Base-by-base conservation (phyloP, 2,888 invertebrate species). In the Drosophila mimica region DNA sequence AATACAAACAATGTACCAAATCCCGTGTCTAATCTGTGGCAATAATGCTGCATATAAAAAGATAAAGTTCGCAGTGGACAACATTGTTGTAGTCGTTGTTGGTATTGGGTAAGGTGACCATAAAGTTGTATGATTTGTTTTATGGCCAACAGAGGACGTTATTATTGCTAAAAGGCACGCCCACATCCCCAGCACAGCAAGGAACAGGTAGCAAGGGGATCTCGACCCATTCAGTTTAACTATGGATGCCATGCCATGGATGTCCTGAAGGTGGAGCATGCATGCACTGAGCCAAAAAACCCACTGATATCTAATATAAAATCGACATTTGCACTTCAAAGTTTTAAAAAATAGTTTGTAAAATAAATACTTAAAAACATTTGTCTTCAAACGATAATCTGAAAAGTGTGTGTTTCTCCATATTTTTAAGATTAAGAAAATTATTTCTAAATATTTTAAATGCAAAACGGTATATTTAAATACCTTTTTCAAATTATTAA, bases 111-210 rank as follows among this genome's bases (percentile, higher is more conserved):
- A 76, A 83, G 87, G 76, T 82, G 85, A 85, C 88, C 86, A 88
- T 90, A 89, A 88, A 88, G 90, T 88, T 85, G 83, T 89, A 89
- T 91, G 91, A 89, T 91, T 89, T 91, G 91, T 91, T 89, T 89
- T 89, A 89, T 91, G 85, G 85, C 79, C 89, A 79, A 80, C 91
- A 74, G 79, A 82, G 89, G 90, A 89, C 88, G 85, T 83, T 90
- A 90, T 91, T 89, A 89, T 88, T 88, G 82, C 88, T 84, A 84
- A 86, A 76, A 79, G 90, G 82, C 88, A 88, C 84, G 89, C 88
- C 88, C 88, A 74, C 75, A 68, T 62, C 48, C 34, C 38, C 60
- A 48, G 28, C 40, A 17, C 20, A 33, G 62, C 52, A 69, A 46
- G 53, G 59, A 49, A 60, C 78, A 78, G 78, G 78, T 80, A 78